Evolutionary conservation across 2,797 vertebrate species (phyloP), one percentile per base, ranked within the genome.

Genomic region (Phrynocephalus vlangalii): DNA sequence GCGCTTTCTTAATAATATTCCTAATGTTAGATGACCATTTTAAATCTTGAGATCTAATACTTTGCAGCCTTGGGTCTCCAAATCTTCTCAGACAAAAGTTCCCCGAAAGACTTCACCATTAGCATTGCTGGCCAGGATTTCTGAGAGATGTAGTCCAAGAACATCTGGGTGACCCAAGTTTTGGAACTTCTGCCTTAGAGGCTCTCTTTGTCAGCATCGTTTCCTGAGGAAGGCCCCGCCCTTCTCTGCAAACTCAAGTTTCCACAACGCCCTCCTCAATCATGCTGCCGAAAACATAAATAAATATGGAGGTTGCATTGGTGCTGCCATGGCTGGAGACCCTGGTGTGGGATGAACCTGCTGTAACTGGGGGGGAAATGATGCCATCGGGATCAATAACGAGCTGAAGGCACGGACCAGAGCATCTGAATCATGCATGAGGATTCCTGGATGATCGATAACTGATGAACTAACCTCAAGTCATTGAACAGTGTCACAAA

Each of bases 311-410:
- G 92, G 95, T 96, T 87, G 38, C 38, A 38, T 94, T 94, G 48
- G 93, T 88, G 93, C 90, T 93, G 90, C 10, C 0, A 68, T 6
- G 0, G 15, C 33, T 13, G 33, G 16, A 68, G 94, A 92, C 94
- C 75, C 91, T 88, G 94, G 93, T 6, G 3, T 96, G 94, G 95
- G 96, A 95, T 95, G 95, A 96, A 95, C 94, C 93, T 95, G 96
- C 94, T 95, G 94, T 96, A 97, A 97, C 95, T 96, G 96, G 96
- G 96, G 38, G 38, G 38, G n/a, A 97, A 96, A 95, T 96, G 96
- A 96, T 96, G 95, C 95, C 94, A 94, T 92, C 92, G 90, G 92
- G 95, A 96, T 97, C 96, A 91, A 96, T 97, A 96, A 82, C 92
- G 95, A 95, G 96, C 96, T 96, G 92, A 94, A 94, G 94, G 94